phyloP scores from a whole-genome alignment of 2,797 vertebrate species.

The Rhinoraja longicauda region DNA sequence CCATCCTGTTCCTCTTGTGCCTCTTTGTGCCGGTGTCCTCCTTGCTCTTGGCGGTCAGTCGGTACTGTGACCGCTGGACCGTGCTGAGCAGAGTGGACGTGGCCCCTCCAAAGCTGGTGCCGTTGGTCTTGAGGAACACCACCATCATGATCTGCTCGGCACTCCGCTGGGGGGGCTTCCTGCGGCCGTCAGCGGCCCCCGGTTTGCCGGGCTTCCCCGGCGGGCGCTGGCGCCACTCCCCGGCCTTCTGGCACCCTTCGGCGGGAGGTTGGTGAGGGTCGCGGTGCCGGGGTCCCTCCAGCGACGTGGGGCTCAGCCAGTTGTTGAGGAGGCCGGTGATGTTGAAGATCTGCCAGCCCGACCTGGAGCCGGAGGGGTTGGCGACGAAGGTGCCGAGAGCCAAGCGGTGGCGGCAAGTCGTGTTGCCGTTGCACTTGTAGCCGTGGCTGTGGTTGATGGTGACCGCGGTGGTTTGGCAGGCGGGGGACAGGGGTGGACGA shows the following conservation, averaged over 20 bases:
- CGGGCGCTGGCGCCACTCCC: too few relatives aligned
- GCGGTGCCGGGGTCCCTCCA: not conserved
- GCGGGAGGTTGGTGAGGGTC: not conserved
- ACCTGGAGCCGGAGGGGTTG: not conserved
- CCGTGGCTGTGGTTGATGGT: not conserved
- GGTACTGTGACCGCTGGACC: conserved; percentile 72
- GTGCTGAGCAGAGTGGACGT: conserved; percentile 68
- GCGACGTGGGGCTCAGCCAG: not conserved
- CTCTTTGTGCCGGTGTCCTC: conserved; percentile 52
- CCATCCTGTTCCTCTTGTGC: conserved; percentile 67
- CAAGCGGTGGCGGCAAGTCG: not conserved
- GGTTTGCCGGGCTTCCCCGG: not conserved
- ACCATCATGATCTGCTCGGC: conserved; percentile 65
- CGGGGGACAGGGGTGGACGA: not conserved
- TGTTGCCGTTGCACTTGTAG: not conserved
- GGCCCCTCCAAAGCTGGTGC: conserved; percentile 45
- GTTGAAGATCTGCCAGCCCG: not conserved
- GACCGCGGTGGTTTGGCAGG: not conserved
- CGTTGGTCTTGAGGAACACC: conserved; percentile 67
- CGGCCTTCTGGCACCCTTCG: not conserved
- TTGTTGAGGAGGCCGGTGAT: not conserved
- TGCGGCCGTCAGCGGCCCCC: not conserved
- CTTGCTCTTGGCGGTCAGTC: conserved; percentile 46
- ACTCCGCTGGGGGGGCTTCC: not conserved
- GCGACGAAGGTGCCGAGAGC: conserved; percentile 15